phyloP scores from a whole-genome alignment of 2,797 vertebrate species.

The Enteromius fasciolatus region DNA sequence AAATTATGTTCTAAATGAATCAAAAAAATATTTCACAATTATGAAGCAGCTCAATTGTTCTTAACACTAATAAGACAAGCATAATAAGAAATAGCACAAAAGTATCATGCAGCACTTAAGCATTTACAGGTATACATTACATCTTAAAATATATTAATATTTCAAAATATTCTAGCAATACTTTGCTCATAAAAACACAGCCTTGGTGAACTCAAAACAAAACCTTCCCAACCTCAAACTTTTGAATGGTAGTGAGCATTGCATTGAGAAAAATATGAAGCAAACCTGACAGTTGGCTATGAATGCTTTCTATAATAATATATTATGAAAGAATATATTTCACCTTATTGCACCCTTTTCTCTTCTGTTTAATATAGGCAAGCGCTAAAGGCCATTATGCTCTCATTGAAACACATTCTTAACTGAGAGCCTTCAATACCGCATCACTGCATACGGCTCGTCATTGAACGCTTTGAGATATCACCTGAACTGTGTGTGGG shows the following conservation, averaged over 20 bases:
- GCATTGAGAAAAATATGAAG: not conserved
- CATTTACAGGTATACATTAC: not conserved
- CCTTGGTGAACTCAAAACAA: not conserved
- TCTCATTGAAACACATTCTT: constrained; percentile 26
- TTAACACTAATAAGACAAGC: not conserved
- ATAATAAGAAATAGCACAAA: not conserved
- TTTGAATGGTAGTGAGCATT: not conserved
- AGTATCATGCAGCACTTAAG: not conserved
- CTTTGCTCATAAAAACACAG: not conserved
- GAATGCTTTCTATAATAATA: not conserved
- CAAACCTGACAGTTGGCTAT: not conserved
- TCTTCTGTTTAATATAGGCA: constrained; percentile 12
- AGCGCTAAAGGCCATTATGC: constrained; percentile 7
- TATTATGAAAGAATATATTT: not conserved
- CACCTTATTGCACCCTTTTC: constrained; percentile 6
- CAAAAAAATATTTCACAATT: not conserved
- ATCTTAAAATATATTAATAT: not conserved
- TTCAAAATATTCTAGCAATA: not conserved
- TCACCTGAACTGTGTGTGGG: constrained; percentile 28
- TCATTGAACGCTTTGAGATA: constrained; percentile 31
- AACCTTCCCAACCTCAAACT: not conserved
- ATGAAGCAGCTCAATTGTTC: not conserved
- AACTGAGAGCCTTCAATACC: constrained; percentile 9
- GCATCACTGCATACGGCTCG: not conserved
- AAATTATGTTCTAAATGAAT: not conserved